Conservation (phyloP, 2,888 invertebrate genomes). For the Nephrotoma appendiculata region DNA sequence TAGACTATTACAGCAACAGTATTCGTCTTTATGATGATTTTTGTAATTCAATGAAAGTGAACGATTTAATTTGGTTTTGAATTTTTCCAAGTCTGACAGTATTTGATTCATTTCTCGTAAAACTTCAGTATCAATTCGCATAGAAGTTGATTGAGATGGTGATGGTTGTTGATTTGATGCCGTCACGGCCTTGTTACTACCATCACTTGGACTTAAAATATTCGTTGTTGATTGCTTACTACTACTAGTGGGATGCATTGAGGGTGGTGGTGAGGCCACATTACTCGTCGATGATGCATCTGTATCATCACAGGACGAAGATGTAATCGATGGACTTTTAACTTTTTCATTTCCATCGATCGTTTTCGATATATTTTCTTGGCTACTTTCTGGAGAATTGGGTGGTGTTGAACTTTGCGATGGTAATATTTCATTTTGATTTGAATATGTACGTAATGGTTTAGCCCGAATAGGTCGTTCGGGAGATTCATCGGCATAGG, state of each 20-base stretch:
- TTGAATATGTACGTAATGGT: conserved; percentile 6
- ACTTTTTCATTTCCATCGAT: not conserved
- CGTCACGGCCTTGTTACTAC: not conserved
- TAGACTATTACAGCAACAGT: conserved; percentile 8
- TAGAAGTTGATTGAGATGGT: not conserved
- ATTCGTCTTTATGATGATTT: conserved; percentile 10
- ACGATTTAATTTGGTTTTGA: conserved; percentile 13
- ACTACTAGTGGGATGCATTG: conserved; percentile 6
- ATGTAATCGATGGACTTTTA: not conserved
- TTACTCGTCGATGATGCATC: conserved; percentile 18
- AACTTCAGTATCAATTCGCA: conserved; percentile 7
- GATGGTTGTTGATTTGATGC: not conserved
- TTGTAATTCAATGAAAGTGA: conserved; percentile 13
- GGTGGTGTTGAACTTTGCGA: conserved; percentile 15
- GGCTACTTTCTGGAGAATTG: conserved; percentile 14
- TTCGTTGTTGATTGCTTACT: not conserved
- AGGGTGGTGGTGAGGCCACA: conserved; percentile 9
- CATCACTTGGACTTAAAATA: not conserved
- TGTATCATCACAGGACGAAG: conserved; percentile 5
- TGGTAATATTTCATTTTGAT: conserved; percentile 18
- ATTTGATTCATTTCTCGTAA: conserved; percentile 12
- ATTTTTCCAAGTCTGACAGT: conserved; percentile 11
- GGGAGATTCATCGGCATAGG: conserved; percentile 54
- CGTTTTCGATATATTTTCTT: not conserved
- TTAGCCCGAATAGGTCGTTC: conserved; percentile 26